Base-by-base conservation (phyloP, 2,888 invertebrate genomes). In the Pollenia amentaria region DNA sequence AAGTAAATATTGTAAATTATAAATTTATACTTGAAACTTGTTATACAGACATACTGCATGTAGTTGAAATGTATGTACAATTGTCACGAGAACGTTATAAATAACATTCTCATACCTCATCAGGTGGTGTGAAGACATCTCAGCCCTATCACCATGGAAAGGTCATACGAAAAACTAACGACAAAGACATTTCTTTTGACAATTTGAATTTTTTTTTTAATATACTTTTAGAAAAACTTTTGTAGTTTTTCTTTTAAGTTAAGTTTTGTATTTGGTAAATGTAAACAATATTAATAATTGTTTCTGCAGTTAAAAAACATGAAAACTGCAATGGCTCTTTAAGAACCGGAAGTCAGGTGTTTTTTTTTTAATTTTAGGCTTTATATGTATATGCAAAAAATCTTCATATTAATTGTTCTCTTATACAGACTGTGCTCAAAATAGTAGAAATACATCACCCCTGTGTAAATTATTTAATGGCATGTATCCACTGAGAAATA, bases 261-360 rank as follows among this genome's bases (percentile, higher is more conserved):
- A 57, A 3, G 38, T 11, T 14, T 29, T 44, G 10, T 3, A 21
- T 8, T 21, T 29, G 21, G 12, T 14, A 40, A 72, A 72, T 57
- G 44, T 29, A 21, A 18, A 72, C n/a, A 44, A 21, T 12, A 72
- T 53, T 53, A 55, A 40, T 42, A 72, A 72, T 57, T 72, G 55
- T 57, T 72, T 55, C 21, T 44, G 8, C 16, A 53, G 12, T 40
- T 69, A 21, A 16, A 16, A 14, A 55, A 44, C 10, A 29, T 29
- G 7, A 42, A 44, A 72, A 72, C 8, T 55, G 9, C 29, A 44
- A 46, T 57, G 70, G 53, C 14, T 55, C 11, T 42, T 70, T n/a
- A 67, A 21, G 9, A 21, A 67, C 46, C 46, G 65, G 67, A 51
- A n/a, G 69, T 40, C 69, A 51, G 69, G 38, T 69, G 69, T 51